Percentiles rank a stretch among this genome's conserved stretches.
phyloP scores from a whole-genome alignment of 2,888 invertebrate species.

The Callyntrura sp. region DNA sequence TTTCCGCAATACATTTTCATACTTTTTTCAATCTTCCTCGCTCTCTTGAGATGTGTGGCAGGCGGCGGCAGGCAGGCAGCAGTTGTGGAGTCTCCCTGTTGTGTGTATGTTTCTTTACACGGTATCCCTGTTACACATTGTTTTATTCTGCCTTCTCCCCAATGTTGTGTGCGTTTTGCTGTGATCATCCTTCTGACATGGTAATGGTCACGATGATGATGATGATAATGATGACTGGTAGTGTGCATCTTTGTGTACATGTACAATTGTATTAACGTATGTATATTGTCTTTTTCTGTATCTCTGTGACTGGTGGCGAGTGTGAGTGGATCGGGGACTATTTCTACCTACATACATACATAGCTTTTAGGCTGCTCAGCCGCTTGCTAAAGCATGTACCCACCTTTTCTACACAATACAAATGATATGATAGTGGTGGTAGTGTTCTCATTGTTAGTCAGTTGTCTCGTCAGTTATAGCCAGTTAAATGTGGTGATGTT shows the following conservation, averaged over 20 bases:
- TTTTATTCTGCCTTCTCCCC: background rate
- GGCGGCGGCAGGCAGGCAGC: no score
- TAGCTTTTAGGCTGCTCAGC: constrained; percentile 40
- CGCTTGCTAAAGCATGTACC: background rate
- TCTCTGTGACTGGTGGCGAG: background rate
- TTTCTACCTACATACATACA: no score
- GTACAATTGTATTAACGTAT: no score
- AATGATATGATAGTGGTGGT: background rate
- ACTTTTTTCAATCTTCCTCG: constrained; percentile 28
- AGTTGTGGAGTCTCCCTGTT: background rate
- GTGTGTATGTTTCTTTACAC: background rate
- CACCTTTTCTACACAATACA: background rate
- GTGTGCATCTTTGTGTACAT: background rate
- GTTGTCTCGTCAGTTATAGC: no score
- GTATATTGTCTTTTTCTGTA: background rate
- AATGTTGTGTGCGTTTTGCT: constrained; percentile 1
- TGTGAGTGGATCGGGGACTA: constrained; percentile 30
- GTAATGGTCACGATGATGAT: no score
- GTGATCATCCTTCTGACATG: no score
- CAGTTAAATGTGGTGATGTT: background rate
- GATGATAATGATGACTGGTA: no score
- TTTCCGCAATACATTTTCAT: constrained; percentile 45
- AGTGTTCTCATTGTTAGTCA: no score
- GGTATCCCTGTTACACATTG: background rate
- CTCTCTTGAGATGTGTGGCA: background rate